phyloP scores from a whole-genome alignment of 2,113 vertebrate species.

The Tyto alba region DNA sequence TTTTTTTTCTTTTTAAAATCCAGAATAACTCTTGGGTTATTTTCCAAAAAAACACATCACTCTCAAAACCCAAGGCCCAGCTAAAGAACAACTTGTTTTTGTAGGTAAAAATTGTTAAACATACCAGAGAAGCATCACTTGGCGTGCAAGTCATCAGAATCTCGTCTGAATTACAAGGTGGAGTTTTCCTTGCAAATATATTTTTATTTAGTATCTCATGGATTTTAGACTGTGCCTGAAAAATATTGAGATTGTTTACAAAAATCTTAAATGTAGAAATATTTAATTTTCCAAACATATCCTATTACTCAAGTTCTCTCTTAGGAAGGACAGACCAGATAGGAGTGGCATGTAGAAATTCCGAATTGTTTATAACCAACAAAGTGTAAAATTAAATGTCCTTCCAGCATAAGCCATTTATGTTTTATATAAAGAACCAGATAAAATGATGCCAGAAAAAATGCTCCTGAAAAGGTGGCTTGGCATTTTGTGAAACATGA shows the following conservation, averaged over 20 bases:
- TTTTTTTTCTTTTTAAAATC: not conserved
- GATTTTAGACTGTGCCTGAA: conserved; percentile 69
- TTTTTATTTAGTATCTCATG: conserved; percentile 61
- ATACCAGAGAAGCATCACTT: conserved; percentile 35
- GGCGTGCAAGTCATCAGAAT: not conserved
- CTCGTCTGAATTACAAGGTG: conserved; percentile 13
- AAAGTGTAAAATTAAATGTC: not conserved
- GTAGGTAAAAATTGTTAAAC: not conserved
- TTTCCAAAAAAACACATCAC: not conserved
- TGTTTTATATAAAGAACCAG: not conserved
- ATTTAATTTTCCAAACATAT: not conserved
- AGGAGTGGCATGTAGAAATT: not conserved
- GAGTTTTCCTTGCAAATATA: conserved; percentile 49
- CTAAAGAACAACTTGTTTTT: not conserved
- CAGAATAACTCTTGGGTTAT: not conserved
- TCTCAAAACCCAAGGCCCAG: not conserved
- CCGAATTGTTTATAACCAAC: not conserved
- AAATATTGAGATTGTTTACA: conserved; percentile 23
- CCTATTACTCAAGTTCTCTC: not conserved
- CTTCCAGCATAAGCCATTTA: not conserved
- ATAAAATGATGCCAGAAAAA: not conserved
- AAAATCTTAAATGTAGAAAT: not conserved
- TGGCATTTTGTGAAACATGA: not conserved
- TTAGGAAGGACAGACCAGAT: not conserved
- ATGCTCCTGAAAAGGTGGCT: not conserved